phyloP scores from a whole-genome alignment of 2,888 invertebrate genomes.

The Tromatobia lineatoria region DNA sequence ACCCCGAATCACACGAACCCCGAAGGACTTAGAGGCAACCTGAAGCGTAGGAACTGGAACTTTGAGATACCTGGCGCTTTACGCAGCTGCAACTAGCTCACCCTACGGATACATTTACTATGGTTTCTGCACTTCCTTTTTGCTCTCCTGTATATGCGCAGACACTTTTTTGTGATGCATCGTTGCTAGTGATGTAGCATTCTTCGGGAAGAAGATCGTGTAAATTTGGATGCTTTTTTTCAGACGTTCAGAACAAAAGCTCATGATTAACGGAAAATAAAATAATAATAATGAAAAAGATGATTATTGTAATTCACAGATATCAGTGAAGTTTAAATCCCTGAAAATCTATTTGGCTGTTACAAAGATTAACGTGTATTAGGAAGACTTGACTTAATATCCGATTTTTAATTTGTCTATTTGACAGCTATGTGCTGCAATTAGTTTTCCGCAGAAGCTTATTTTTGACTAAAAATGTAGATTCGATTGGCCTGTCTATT shows the following conservation, averaged over 20 bases:
- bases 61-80: constrained; percentile 55
- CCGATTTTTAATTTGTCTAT: too few relatives aligned
- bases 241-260: too few relatives aligned
- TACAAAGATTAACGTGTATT: too few relatives aligned
- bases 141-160: not conserved
- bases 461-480: too few relatives aligned
- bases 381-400: too few relatives aligned
- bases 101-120: constrained; percentile 22
- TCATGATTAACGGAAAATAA: not conserved
- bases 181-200: not conserved
- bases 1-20: constrained; percentile 25
- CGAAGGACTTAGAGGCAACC: constrained; percentile 29
- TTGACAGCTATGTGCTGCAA: too few relatives aligned
- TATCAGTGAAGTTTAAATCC: too few relatives aligned
- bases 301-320: too few relatives aligned
- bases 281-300: not conserved
- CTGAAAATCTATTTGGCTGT: too few relatives aligned
- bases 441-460: too few relatives aligned
- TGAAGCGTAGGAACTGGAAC: constrained; percentile 29
- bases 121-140: constrained; percentile 30
- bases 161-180: not conserved
- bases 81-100: constrained; percentile 54
- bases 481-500: too few relatives aligned
- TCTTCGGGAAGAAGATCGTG: not conserved
- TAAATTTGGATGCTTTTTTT: not conserved